Percentiles rank a stretch among this genome's conserved stretches.
Conservation (phyloP, 2,113 vertebrate species). For the Pollimyrus isidori region DNA sequence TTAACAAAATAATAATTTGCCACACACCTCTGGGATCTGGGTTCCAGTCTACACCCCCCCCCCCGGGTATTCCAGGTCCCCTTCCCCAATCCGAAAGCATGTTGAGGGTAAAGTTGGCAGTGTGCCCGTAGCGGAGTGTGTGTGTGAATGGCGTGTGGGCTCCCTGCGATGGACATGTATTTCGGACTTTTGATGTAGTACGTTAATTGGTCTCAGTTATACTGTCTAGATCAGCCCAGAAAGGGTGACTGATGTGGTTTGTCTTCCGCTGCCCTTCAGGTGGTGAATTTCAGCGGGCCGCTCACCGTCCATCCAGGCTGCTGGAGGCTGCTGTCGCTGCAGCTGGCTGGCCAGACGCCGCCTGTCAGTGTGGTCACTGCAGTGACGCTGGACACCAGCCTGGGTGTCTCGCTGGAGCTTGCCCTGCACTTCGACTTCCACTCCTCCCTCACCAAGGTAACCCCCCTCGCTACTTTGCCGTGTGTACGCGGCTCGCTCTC, state of each 20-base stretch:
- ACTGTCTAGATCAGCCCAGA: neutral
- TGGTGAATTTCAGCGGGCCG: slow-evolving; percentile 74
- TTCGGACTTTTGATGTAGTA: neutral
- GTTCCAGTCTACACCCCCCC: neutral
- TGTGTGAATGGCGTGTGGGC: neutral
- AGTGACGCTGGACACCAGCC: slow-evolving; percentile 71
- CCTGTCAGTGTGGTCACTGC: slow-evolving; percentile 65
- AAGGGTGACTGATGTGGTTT: neutral
- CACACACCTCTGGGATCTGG: neutral
- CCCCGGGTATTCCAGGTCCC: too few relatives aligned
- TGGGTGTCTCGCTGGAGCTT: slow-evolving; percentile 71
- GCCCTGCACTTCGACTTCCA: slow-evolving; percentile 77
- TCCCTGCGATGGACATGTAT: neutral
- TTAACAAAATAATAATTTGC: neutral
- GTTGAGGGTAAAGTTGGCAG: neutral
- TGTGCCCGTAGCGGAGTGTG: neutral
- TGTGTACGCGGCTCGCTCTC: too few relatives aligned
- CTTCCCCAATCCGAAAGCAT: neutral
- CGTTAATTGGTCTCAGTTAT: neutral
- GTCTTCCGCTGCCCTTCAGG: slow-evolving; percentile 47
- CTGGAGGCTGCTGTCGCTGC: slow-evolving; percentile 82
- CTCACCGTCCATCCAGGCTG: slow-evolving; percentile 74
- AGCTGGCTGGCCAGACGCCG: slow-evolving; percentile 63
- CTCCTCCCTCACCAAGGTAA: slow-evolving; percentile 27
- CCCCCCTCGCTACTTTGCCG: neutral